Conservation (phyloP, 2,797 vertebrate genomes). For the Craterocephalus amniculus region DNA sequence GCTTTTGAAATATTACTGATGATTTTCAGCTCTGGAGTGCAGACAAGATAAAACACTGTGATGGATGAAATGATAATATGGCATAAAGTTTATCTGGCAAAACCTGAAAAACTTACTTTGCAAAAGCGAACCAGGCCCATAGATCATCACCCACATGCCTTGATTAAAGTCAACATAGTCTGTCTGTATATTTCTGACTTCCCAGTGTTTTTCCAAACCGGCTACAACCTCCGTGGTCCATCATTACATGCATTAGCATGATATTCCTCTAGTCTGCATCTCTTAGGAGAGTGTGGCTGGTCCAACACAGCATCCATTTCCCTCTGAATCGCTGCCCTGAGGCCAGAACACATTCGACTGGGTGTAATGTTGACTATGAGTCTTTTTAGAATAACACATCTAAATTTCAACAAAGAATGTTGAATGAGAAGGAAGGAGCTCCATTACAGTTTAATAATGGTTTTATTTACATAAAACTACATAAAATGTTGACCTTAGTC, state of each 20-base stretch:
- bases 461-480: conserved; percentile 65
- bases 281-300: conserved; percentile 60
- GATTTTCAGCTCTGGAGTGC: not conserved
- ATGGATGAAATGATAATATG: not conserved
- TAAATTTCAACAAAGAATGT: conserved; percentile 59
- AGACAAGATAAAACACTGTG: conserved; percentile 3
- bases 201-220: conserved; percentile 42
- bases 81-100: not conserved
- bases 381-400: conserved; percentile 68
- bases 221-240: conserved; percentile 61
- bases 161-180: not conserved
- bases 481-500: conserved; percentile 45
- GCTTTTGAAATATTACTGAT: not conserved
- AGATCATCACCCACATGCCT: not conserved
- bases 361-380: conserved; percentile 44
- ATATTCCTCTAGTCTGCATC: conserved; percentile 73
- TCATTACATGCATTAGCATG: conserved; percentile 79
- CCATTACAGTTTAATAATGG: conserved; percentile 60
- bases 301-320: conserved; percentile 74
- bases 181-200: conserved; percentile 17
- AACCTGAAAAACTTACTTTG: not conserved
- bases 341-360: conserved; percentile 70
- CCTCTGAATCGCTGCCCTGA: conserved; percentile 63
- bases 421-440: conserved; percentile 54
- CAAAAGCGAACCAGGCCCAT: not conserved